Evolutionary conservation across 2,888 invertebrate genomes (phyloP), one percentile per base, ranked within the genome.

Genomic region (Blera fallax): DNA sequence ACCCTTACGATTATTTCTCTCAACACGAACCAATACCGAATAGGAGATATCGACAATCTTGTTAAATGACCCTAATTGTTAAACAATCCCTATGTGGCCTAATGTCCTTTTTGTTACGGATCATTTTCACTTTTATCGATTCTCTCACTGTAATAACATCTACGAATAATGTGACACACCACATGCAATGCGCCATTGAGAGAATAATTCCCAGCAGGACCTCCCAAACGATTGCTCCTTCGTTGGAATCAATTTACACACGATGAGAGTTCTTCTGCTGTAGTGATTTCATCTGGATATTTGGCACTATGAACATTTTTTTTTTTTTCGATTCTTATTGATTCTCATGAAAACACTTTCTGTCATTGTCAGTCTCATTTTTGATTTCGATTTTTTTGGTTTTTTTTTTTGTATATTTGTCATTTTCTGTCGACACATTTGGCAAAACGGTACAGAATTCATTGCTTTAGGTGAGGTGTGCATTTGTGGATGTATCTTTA

Each of bases 21-120:
- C 40, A 24, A 24, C 4, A 40, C 14, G 37, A 11, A 50, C 27
- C 52, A 52, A 52, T 52, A 24, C n/a, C 52, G 24, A 29, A 29
- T 29, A 32, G 32, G 32, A 45, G 32, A 48, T 32, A n/a, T 21
- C 56, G 18, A 16, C 27, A 50, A 50, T 60, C 48, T 27, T 60
- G 32, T 37, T 60, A 60, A 72, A 60, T 72, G 72, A 50, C 60
- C 60, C 29, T 60, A 72, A 72, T 60, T 72, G 60, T 60, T 72
- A 34, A 72, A 60, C 60, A 60, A 48, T 50, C 60, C 48, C 60
- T 50, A 27, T 45, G 34, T 16, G 48, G 34, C 48, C 60, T 45
- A 60, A 60, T 60, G 48, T 50, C 27, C 45, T 58, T 58, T 72
- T 60, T 16, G 14, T 60, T 37, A 60, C 37, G 60, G 48, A 60